Evolutionary conservation across 1,140 invertebrate species (phyloP).

Genomic region (Campodea augens): DNA sequence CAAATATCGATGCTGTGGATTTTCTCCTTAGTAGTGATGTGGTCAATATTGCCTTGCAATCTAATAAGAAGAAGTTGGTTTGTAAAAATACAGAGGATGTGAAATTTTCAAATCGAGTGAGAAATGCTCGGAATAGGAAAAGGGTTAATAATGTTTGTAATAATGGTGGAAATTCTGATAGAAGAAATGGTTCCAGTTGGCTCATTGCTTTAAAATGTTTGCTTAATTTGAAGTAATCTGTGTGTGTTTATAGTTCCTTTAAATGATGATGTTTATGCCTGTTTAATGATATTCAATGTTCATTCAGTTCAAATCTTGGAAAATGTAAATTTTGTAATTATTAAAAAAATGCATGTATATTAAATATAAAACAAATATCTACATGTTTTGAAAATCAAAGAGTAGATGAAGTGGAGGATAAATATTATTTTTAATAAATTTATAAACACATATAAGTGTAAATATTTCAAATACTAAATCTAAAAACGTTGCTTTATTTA

Average conservation of each 20-base stretch:
- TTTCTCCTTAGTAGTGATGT: conserved; percentile 35
- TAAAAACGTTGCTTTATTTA: too few relatives aligned
- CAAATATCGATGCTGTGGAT: conserved; percentile 40
- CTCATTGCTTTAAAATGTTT: not conserved
- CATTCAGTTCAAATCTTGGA: not conserved
- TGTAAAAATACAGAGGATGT: too few relatives aligned
- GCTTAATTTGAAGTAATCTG: not conserved
- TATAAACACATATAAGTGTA: too few relatives aligned
- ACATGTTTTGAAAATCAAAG: too few relatives aligned
- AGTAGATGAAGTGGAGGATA: too few relatives aligned
- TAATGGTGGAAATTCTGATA: not conserved
- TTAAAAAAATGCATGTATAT: too few relatives aligned
- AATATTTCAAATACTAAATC: too few relatives aligned
- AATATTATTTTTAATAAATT: too few relatives aligned
- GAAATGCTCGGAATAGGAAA: not conserved
- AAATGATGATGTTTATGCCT: not conserved
- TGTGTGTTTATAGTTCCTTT: not conserved
- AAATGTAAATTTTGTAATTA: too few relatives aligned
- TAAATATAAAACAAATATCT: too few relatives aligned
- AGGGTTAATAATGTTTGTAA: not conserved
- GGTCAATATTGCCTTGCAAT: conserved; percentile 33
- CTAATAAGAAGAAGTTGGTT: conserved; percentile 24
- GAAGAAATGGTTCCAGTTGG: not conserved
- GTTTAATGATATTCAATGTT: not conserved
- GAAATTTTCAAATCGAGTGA: too few relatives aligned